These are phyloP conservation scores for Netelia fuscicornis DNA, from an alignment of 2,888 invertebrate species.

Conservation along the genomic window DNA sequence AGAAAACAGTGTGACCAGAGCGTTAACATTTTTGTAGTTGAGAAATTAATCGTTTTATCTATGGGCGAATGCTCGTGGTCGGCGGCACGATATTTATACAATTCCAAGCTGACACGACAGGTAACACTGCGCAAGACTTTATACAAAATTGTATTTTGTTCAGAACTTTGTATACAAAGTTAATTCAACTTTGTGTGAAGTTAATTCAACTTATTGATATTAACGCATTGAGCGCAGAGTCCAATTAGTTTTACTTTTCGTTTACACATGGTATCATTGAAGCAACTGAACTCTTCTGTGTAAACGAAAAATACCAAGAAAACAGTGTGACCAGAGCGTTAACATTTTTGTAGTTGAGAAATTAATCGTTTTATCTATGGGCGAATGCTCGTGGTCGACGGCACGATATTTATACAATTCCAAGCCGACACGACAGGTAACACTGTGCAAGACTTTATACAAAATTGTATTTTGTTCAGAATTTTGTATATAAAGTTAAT, in stretches of 20 bases:
- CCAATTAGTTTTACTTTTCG: too few species aligned
- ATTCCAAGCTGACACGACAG: conserved; percentile 83
- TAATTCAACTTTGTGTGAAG: neutral
- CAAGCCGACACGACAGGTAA: conserved; percentile 83
- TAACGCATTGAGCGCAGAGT: too few species aligned
- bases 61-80: conserved; percentile 87
- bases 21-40: too few species aligned
- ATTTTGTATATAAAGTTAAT: neutral
- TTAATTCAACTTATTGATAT: too few species aligned
- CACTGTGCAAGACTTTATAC: neutral
- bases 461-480: neutral
- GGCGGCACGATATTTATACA: conserved; percentile 86
- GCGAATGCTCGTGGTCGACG: conserved; percentile 87
- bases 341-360: too few species aligned
- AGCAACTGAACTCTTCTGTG: too few species aligned
- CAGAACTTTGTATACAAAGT: too few species aligned
- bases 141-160: neutral
- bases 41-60: conserved; percentile 62
- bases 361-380: conserved; percentile 80
- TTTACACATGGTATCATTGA: too few species aligned
- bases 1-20: too few species aligned
- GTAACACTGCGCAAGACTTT: conserved; percentile 67
- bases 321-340: too few species aligned
- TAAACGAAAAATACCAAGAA: too few species aligned
- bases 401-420: conserved; percentile 86